phyloP scores from a whole-genome alignment of 2,797 vertebrate genomes.

The Danio choprae region DNA sequence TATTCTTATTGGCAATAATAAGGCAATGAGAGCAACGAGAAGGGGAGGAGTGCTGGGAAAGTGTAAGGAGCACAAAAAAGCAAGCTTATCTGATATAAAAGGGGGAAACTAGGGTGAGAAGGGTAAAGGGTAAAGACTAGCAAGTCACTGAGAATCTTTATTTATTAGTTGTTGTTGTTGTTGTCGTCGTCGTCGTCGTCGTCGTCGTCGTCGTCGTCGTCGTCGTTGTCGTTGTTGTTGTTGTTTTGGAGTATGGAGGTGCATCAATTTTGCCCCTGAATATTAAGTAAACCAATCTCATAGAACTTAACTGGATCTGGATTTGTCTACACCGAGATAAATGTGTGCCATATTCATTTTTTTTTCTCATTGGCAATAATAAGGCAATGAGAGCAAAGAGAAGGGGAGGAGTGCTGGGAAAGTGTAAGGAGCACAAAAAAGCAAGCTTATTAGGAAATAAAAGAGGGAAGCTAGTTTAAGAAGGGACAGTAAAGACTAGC shows the following conservation, averaged over 20 bases:
- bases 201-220: no score
- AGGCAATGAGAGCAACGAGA: slow-evolving; percentile 28
- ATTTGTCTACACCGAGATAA: no score
- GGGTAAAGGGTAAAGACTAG: slow-evolving; percentile 69
- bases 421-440: slow-evolving; percentile 48
- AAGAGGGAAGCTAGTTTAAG: slow-evolving; percentile 59
- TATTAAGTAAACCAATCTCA: no score
- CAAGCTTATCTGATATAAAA: slow-evolving; percentile 55
- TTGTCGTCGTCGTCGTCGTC: no score
- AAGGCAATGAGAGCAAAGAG: slow-evolving; percentile 27
- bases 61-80: slow-evolving; percentile 48
- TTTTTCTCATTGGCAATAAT: no score
- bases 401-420: slow-evolving; percentile 44
- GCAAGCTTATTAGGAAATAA: slow-evolving; percentile 45
- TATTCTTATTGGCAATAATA: no score
- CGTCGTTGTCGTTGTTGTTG: no score
- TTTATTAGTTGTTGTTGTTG: no score
- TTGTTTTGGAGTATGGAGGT: no score
- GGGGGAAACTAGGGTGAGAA: slow-evolving; percentile 60
- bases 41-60: slow-evolving; percentile 44
- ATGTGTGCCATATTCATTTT: no score
- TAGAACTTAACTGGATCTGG: no score
- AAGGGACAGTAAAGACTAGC: slow-evolving; percentile 68
- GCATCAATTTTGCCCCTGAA: no score
- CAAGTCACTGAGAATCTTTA: slow-evolving; percentile 34